These are phyloP conservation scores for Colaptes auratus DNA, from an alignment of 2,113 vertebrate genomes.

Conservation along the genomic window DNA sequence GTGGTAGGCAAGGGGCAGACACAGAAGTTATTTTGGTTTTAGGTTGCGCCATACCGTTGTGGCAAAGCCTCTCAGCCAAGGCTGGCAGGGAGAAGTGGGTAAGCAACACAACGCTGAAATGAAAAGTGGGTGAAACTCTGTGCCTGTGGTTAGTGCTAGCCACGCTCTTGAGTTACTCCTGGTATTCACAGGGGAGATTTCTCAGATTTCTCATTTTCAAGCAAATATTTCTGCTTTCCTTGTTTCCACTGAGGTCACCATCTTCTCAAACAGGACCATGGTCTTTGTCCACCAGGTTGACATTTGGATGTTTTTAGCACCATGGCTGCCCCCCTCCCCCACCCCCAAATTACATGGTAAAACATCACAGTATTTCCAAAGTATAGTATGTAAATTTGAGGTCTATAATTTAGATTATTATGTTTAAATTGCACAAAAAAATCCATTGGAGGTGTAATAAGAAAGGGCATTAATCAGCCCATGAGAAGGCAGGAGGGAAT, in stretches of 20 bases:
- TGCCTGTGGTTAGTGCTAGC: background rate
- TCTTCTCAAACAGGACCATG: background rate
- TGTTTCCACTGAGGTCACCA: background rate
- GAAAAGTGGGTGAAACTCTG: background rate
- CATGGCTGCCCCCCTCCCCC: background rate
- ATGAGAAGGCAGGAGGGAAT: background rate
- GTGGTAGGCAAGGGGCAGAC: background rate
- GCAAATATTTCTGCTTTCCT: background rate
- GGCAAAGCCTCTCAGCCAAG: rapidly evolving
- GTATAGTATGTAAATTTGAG: background rate
- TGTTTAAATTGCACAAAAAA: background rate
- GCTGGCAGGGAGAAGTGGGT: rapidly evolving
- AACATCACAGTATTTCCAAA: background rate
- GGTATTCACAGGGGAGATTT: background rate
- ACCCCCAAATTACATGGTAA: background rate
- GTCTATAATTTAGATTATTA: constrained; percentile 26
- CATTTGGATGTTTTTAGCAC: background rate
- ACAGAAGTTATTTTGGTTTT: background rate
- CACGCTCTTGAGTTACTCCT: background rate
- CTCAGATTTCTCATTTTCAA: background rate
- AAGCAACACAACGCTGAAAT: rapidly evolving
- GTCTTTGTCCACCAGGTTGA: background rate
- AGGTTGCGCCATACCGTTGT: rapidly evolving
- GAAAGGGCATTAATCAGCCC: background rate
- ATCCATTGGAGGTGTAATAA: background rate